Evolutionary conservation across 1,140 invertebrate genomes (phyloP), one percentile per base, ranked within the genome.

Genomic region (Psix sp.): DNA sequence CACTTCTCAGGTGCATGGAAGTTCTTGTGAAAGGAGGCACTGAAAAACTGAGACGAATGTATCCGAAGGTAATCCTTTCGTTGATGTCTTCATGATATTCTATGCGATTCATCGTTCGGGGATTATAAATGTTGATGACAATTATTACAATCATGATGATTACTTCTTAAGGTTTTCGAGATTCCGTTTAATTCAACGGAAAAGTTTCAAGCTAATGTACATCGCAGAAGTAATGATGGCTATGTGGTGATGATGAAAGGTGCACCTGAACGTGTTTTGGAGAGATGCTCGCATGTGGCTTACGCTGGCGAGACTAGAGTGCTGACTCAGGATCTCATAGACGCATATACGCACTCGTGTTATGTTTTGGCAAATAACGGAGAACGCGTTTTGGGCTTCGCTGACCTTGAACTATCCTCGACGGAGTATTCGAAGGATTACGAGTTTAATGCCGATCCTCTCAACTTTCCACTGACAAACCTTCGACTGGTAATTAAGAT

Each of bases 231-330:
- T 17, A 68, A 84, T 33, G 48, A 84, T 33, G 48, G 20, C 83
- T 88, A 82, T 79, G 67, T 95, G 5, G 77, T 96, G 24, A 92
- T 94, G 59, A 94, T 96, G 93, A 96, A 97, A 86, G 95, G 95
- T 3, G 95, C 95, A 39, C 95, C 95, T 1, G 95, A 97, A 86
- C 88, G 91, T 39, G 94, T 97, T 79, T 85, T 96, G 13, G 92
- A 93, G 43, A 88, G 92, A 11, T 96, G 94, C 79, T 85, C 89
- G n/a, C 92, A 90, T 1, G 91, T 94, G 74, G 93, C 29, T 92
- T 92, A 94, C 10, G 36, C 11, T 10, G 3, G 45, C 38, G 66
- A 62, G 17, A 76, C 74, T n/a, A 63, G 45, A 66, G 36, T 60
- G 40, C 17, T 78, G 13, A 67, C 66, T 13, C 45, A 78, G 17